Evolutionary conservation across 2,888 invertebrate genomes (phyloP).

Genomic region (Dynastes maya): DNA sequence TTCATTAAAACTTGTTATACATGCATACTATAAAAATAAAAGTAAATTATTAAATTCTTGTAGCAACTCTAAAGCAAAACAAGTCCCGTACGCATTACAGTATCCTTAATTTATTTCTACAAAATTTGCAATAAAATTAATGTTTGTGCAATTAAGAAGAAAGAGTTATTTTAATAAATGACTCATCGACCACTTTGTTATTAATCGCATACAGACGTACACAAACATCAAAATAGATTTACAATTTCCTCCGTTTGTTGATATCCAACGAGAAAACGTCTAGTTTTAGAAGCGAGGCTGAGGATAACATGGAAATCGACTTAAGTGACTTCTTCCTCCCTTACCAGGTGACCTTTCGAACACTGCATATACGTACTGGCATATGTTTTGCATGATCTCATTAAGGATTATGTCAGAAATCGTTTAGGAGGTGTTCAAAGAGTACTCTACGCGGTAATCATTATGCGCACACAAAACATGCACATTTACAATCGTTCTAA

Average conservation of each 20-base stretch:
- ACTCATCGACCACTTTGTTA: background rate
- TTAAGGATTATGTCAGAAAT: background rate
- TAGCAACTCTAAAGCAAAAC: too few relatives aligned
- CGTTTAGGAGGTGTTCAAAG: background rate
- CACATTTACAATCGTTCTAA: background rate
- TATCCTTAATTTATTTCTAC: conserved; percentile 3
- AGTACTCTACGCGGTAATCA: background rate
- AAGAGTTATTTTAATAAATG: background rate
- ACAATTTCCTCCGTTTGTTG: conserved; percentile 10
- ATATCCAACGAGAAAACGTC: background rate
- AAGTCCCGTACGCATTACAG: background rate
- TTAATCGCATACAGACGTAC: background rate
- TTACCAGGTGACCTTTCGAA: background rate
- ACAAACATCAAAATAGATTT: background rate
- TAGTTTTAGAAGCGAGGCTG: background rate
- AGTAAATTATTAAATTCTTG: too few relatives aligned
- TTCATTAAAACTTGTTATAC: too few relatives aligned
- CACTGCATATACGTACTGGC: background rate
- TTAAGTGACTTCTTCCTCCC: conserved; percentile 8
- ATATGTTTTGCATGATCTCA: background rate
- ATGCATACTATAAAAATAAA: too few relatives aligned
- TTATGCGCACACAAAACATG: background rate
- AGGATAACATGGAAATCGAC: background rate
- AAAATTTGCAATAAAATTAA: background rate
- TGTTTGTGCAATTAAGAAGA: background rate